phyloP scores from a whole-genome alignment of 2,113 vertebrate genomes.

The Gymnorhina tibicen region DNA sequence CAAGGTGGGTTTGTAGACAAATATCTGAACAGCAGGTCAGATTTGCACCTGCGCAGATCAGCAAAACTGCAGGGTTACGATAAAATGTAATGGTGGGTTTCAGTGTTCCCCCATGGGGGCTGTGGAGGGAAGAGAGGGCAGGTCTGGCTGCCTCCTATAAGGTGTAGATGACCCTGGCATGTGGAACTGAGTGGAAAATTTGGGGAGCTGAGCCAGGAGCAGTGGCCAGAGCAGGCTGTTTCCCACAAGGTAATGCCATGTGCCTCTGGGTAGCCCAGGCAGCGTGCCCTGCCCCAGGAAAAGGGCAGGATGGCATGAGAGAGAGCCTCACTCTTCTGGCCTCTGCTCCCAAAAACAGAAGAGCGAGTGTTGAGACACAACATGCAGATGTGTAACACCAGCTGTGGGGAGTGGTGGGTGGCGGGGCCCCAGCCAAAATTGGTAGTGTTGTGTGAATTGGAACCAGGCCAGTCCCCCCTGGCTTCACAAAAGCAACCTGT shows the following conservation, averaged over 20 bases:
- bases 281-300: not conserved
- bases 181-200: not conserved
- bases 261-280: not conserved
- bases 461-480: rapidly evolving
- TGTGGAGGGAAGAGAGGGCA: not conserved
- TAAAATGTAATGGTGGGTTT: rapidly evolving
- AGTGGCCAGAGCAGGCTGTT: not conserved
- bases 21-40: not conserved
- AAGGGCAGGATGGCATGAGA: not conserved
- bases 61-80: not conserved
- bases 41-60: not conserved
- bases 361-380: not conserved
- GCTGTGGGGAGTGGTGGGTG: not conserved
- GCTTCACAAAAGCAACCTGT: not conserved
- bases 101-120: not conserved
- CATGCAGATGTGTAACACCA: rapidly evolving
- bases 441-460: rapidly evolving
- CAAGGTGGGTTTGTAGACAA: not conserved
- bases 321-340: not conserved
- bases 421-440: not conserved
- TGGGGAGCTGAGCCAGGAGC: not conserved
- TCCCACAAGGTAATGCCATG: rapidly evolving
- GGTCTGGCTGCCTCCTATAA: not conserved
- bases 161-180: rapidly evolving
- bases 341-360: not conserved